Evolutionary conservation across 2,113 vertebrate genomes (phyloP).

Genomic region (rabbit (Oryctolagus cuniculus)): DNA sequence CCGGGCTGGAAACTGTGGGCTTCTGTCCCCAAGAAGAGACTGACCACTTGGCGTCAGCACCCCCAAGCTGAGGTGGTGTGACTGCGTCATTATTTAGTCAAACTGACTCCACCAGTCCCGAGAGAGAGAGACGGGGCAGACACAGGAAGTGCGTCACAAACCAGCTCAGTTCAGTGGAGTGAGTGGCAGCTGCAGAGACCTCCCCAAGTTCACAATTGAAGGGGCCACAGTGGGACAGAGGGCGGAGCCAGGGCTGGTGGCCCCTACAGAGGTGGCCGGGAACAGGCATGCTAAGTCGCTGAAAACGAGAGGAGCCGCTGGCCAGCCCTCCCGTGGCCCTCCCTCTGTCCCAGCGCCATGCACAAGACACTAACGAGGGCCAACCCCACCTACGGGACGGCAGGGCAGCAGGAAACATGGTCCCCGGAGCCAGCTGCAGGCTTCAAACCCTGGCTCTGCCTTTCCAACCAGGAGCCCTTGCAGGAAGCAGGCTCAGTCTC

Average conservation of each 20-base stretch:
- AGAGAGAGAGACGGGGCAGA: neutral
- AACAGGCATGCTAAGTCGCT: neutral
- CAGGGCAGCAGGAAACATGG: accelerated
- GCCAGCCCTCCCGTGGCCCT: neutral
- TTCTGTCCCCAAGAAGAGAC: neutral
- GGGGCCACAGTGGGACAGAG: neutral
- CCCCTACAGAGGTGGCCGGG: neutral
- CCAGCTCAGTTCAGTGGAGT: neutral
- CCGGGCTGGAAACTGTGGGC: neutral
- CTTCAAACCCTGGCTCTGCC: neutral
- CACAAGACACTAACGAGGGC: neutral
- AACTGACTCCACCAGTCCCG: neutral
- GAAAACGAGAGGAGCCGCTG: neutral
- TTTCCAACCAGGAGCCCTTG: neutral
- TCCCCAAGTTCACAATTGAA: neutral
- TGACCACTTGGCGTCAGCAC: too few relatives aligned
- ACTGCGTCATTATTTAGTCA: neutral
- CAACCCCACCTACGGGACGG: accelerated
- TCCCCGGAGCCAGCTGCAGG: neutral
- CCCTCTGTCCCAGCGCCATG: neutral
- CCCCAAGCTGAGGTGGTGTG: too few relatives aligned
- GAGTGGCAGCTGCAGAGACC: neutral
- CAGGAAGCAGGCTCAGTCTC: neutral
- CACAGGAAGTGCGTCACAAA: neutral
- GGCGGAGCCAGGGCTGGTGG: neutral